Percentiles rank a stretch among this genome's conserved stretches.
These are phyloP conservation scores for Oegoconia quadripuncta DNA, from an alignment of 2,888 invertebrate species.

Conservation along the genomic window DNA sequence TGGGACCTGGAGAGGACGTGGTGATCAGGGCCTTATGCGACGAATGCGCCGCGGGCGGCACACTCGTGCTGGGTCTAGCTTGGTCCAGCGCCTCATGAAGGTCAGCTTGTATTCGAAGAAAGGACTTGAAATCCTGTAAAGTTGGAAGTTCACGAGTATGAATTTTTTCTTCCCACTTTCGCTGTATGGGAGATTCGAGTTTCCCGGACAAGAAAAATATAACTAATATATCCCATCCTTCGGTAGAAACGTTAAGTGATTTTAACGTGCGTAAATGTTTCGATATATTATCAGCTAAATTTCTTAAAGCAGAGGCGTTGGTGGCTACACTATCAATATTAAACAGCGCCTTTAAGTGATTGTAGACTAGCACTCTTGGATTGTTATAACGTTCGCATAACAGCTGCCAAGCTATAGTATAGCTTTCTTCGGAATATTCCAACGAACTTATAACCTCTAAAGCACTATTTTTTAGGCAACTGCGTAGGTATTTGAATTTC, in stretches of 20 bases:
- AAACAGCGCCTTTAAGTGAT: slow-evolving; percentile 11
- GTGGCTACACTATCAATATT: neutral
- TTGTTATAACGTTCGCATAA: slow-evolving; percentile 15
- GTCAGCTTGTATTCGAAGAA: slow-evolving; percentile 18
- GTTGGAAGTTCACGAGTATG: slow-evolving; percentile 9
- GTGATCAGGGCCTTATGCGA: slow-evolving; percentile 5
- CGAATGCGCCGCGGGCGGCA: neutral
- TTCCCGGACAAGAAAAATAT: slow-evolving; percentile 13
- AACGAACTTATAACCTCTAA: slow-evolving; percentile 9
- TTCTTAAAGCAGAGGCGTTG: neutral
- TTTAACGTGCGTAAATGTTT: neutral
- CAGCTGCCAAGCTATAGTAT: slow-evolving; percentile 14
- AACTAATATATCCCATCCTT: slow-evolving; percentile 12
- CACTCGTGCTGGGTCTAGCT: neutral
- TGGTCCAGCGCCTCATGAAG: slow-evolving; percentile 8
- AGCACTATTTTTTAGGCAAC: slow-evolving; percentile 3
- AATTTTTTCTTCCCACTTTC: slow-evolving; percentile 11
- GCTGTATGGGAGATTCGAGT: slow-evolving; percentile 5
- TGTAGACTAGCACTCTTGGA: slow-evolving; percentile 11
- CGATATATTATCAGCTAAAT: slow-evolving; percentile 2
- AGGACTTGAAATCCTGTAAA: slow-evolving; percentile 18
- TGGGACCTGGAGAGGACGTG: slow-evolving; percentile 1
- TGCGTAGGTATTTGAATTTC: slow-evolving; percentile 5
- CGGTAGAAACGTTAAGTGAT: neutral
- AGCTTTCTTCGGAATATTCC: slow-evolving; percentile 14